Conservation (phyloP, 1,140 invertebrate species). For the Zaprionus lachaisei region DNA sequence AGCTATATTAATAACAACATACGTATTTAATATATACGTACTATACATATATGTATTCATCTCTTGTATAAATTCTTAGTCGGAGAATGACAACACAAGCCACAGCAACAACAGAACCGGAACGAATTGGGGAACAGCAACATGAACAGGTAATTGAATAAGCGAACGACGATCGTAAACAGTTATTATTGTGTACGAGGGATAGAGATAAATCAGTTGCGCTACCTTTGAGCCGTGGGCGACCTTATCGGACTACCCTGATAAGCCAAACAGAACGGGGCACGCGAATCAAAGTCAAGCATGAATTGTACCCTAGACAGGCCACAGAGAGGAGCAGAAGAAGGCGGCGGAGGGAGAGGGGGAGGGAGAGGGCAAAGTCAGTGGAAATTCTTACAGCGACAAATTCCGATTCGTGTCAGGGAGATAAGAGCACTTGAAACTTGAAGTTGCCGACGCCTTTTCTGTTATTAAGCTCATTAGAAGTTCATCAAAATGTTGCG, state of each 20-base stretch:
- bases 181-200: slow-evolving; percentile 29
- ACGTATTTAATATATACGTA: slow-evolving; percentile 19
- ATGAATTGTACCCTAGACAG: slow-evolving; percentile 29
- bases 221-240: slow-evolving; percentile 40
- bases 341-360: neutral
- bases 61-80: neutral
- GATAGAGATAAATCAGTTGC: slow-evolving; percentile 11
- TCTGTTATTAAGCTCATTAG: slow-evolving; percentile 70
- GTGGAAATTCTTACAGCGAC: neutral
- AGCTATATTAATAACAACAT: neutral
- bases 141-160: slow-evolving; percentile 39
- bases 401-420: slow-evolving; percentile 24
- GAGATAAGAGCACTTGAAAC: slow-evolving; percentile 39
- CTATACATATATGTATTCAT: slow-evolving; percentile 16
- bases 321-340: neutral
- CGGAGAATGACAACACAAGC: slow-evolving; percentile 22
- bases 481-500: slow-evolving; percentile 65
- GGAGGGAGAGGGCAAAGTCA: neutral
- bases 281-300: slow-evolving; percentile 66
- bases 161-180: slow-evolving; percentile 37
- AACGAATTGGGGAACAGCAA: slow-evolving; percentile 10
- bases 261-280: slow-evolving; percentile 42
- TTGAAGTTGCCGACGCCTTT: slow-evolving; percentile 22
- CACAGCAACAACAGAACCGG: slow-evolving; percentile 7
- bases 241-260: slow-evolving; percentile 52